Percentiles rank a stretch among this genome's conserved stretches.
phyloP scores from a whole-genome alignment of 2,888 invertebrate genomes.

The Mamestra brassicae region DNA sequence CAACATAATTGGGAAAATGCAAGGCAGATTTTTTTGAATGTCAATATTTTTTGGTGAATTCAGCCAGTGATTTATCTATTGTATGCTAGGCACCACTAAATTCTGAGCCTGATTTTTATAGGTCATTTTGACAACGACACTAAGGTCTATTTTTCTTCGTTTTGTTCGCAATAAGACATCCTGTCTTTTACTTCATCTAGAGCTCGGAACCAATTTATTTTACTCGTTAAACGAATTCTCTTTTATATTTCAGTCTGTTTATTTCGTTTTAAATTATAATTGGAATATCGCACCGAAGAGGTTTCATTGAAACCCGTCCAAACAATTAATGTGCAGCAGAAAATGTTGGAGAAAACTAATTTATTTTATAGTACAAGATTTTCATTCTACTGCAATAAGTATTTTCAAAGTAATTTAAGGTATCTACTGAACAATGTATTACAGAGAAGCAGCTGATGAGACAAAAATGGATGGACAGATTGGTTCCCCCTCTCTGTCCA shows the following conservation, averaged over 20 bases:
- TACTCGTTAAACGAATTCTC: conserved; percentile 19
- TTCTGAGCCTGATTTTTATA: background rate
- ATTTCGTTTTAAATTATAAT: conserved; percentile 23
- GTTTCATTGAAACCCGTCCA: conserved; percentile 14
- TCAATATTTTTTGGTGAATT: no score
- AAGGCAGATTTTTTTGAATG: no score
- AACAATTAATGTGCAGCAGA: background rate
- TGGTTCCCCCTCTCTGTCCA: no score
- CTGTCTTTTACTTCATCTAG: conserved; percentile 7
- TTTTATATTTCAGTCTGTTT: conserved; percentile 19
- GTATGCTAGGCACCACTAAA: no score
- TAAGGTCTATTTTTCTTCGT: conserved; percentile 11
- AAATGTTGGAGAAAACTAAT: background rate
- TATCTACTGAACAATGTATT: background rate
- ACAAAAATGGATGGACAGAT: no score
- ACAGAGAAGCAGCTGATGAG: no score
- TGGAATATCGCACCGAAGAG: conserved; percentile 1
- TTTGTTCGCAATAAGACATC: background rate
- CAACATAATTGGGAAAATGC: no score
- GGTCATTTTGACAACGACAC: background rate
- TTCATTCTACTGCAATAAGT: background rate
- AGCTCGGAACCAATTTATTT: conserved; percentile 35
- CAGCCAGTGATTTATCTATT: no score
- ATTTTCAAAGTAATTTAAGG: background rate
- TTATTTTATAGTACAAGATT: background rate